Evolutionary conservation across 1,140 invertebrate species (phyloP).

Genomic region (Calephelis nemesis): DNA sequence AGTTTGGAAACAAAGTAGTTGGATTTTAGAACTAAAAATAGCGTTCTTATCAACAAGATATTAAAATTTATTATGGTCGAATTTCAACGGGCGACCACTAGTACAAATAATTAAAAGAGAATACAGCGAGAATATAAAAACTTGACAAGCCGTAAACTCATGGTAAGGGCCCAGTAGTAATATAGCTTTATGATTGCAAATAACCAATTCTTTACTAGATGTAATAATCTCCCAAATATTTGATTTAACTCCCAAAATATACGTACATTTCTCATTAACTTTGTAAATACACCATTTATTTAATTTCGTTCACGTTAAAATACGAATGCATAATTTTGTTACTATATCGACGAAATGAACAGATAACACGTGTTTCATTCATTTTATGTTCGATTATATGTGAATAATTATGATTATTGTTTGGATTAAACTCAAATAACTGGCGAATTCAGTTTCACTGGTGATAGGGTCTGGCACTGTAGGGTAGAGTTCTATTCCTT

Average conservation of each 20-base stretch:
- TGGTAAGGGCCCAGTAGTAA: too few species aligned
- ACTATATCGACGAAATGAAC: background rate
- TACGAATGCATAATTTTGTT: constrained; percentile 2
- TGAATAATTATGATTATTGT: background rate
- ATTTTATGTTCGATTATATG: constrained; percentile 16
- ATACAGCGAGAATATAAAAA: too few species aligned
- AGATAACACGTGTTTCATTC: constrained; percentile 6
- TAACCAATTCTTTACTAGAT: background rate
- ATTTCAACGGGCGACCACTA: too few species aligned
- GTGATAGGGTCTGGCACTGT: too few species aligned
- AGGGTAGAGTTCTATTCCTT: background rate
- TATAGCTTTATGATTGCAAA: background rate
- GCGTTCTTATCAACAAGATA: too few species aligned
- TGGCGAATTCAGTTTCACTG: background rate
- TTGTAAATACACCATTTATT: constrained; percentile 15
- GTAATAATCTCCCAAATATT: background rate
- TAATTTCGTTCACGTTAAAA: constrained; percentile 8
- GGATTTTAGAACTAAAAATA: too few species aligned
- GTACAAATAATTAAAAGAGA: too few species aligned
- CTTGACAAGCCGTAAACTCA: too few species aligned
- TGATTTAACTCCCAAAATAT: constrained; percentile 7
- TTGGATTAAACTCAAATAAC: background rate
- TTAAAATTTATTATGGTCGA: too few species aligned
- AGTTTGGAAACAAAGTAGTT: too few species aligned
- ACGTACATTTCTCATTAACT: constrained; percentile 9